phyloP scores from a whole-genome alignment of 2,797 vertebrate genomes.

The Meriones psammophilus region DNA sequence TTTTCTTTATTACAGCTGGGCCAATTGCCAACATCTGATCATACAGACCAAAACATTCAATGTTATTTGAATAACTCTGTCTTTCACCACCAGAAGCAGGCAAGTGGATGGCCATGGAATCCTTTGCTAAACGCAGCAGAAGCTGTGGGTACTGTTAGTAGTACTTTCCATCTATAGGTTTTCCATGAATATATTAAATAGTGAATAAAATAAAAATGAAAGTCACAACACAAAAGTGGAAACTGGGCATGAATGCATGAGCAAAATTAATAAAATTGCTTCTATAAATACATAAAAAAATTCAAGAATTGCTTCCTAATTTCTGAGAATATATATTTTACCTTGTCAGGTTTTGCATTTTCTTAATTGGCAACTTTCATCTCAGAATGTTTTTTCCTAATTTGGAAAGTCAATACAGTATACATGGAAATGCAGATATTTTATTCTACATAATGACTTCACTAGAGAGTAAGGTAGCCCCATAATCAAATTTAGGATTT shows the following conservation, averaged over 20 bases:
- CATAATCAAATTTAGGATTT: conserved; percentile 17
- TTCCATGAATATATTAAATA: not conserved
- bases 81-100: conserved; percentile 6
- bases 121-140: not conserved
- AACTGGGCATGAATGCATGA: not conserved
- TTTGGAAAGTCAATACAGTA: not conserved
- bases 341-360: not conserved
- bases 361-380: not conserved
- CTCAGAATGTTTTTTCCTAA: not conserved
- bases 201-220: not conserved
- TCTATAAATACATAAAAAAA: conserved; percentile 57
- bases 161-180: not conserved
- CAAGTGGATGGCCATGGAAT: not conserved
- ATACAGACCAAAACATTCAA: conserved; percentile 37
- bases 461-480: not conserved
- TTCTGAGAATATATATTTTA: not conserved
- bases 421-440: not conserved
- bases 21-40: not conserved
- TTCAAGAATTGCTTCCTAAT: conserved; percentile 63
- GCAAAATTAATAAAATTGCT: not conserved
- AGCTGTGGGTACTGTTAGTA: not conserved
- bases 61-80: conserved; percentile 61
- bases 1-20: conserved; percentile 53
- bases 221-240: not conserved
- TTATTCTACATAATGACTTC: not conserved